Evolutionary conservation across 2,113 vertebrate species (phyloP).

Genomic region (Muntiacus muntjak): DNA sequence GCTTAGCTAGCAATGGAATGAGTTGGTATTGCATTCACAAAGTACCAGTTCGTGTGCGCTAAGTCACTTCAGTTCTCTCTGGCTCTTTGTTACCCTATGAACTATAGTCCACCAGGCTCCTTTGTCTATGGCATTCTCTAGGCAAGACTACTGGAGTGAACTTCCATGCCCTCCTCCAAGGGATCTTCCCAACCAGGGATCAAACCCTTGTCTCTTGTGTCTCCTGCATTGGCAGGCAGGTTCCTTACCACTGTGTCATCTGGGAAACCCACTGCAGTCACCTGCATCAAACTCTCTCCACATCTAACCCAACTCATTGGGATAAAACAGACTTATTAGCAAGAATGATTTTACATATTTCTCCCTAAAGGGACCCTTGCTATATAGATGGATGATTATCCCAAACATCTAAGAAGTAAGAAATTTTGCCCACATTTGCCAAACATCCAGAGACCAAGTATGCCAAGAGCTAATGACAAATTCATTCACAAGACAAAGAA

Average conservation of each 20-base stretch:
- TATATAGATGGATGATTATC: neutral
- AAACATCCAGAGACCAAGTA: neutral
- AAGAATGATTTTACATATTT: neutral
- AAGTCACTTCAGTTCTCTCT: neutral
- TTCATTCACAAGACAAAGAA: conserved; percentile 21
- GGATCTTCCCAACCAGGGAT: neutral
- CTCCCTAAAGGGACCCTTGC: neutral
- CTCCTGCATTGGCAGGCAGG: neutral
- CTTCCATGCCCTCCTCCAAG: neutral
- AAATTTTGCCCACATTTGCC: neutral
- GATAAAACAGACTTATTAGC: neutral
- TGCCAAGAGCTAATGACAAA: conserved; percentile 9
- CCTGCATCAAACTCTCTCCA: neutral
- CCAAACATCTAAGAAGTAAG: neutral
- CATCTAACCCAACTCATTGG: neutral
- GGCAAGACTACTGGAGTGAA: neutral
- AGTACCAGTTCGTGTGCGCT: neutral
- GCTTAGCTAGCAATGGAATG: neutral
- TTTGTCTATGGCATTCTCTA: neutral
- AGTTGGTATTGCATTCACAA: neutral
- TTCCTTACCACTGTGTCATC: neutral
- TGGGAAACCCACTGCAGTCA: neutral
- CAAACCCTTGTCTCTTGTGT: neutral
- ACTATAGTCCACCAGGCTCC: neutral
- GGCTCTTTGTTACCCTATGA: neutral